Evolutionary conservation across 2,797 vertebrate species (phyloP).

Genomic region (Gastrophryne carolinensis): DNA sequence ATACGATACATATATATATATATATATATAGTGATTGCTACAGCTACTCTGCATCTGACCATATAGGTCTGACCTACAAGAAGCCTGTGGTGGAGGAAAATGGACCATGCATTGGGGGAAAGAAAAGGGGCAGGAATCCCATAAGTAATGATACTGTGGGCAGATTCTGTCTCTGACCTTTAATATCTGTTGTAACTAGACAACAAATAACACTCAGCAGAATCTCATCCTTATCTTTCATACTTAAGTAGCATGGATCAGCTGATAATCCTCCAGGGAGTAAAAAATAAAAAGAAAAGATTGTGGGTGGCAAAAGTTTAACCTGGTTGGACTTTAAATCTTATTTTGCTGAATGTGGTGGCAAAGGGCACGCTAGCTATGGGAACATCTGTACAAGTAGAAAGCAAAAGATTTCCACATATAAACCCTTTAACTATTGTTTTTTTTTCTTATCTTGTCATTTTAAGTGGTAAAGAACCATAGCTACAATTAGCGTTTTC

Average conservation of each 20-base stretch:
- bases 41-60: too few relatives aligned
- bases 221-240: neutral
- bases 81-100: too few relatives aligned
- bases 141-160: neutral
- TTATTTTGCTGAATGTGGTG: conserved; percentile 15
- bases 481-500: too few relatives aligned
- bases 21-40: too few relatives aligned
- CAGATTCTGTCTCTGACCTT: neutral
- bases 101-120: too few relatives aligned
- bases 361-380: conserved; percentile 31
- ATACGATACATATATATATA: too few relatives aligned
- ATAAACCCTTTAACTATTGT: neutral
- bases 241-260: neutral
- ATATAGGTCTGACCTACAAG: too few relatives aligned
- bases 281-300: neutral
- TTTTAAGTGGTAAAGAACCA: too few relatives aligned
- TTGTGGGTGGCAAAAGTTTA: conserved; percentile 35
- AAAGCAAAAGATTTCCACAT: neutral
- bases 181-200: neutral
- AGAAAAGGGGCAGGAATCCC: neutral
- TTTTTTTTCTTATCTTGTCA: too few relatives aligned
- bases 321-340: conserved; percentile 46
- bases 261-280: neutral
- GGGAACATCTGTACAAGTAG: neutral
- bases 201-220: neutral